Conservation (phyloP, 1,140 invertebrate genomes). For the Eubasilissa regina region DNA sequence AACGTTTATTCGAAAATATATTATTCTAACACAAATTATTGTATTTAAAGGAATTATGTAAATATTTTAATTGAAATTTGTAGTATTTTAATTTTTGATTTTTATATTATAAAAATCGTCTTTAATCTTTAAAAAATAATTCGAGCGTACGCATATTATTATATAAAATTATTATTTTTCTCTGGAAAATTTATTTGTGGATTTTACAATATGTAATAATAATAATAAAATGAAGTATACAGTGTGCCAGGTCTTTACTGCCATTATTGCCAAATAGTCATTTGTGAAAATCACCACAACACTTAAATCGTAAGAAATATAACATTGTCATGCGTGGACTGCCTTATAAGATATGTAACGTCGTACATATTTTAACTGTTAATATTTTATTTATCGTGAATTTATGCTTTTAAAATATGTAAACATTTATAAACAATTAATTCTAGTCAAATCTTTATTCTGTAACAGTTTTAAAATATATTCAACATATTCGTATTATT, state of each 20-base stretch:
- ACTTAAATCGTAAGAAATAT: neutral
- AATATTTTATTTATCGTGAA: neutral
- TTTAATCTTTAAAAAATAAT: too few species aligned
- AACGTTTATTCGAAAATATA: neutral
- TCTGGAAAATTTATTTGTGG: conserved; percentile 4
- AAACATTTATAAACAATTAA: neutral
- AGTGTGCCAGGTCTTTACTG: conserved; percentile 11
- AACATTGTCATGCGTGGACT: neutral
- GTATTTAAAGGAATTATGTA: conserved; percentile 18
- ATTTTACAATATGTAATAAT: neutral
- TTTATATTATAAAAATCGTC: too few species aligned
- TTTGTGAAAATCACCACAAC: too few species aligned
- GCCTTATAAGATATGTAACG: conserved; percentile 7
- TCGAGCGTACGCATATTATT: too few species aligned
- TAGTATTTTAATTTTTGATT: neutral
- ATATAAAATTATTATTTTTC: neutral
- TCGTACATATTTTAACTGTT: neutral
- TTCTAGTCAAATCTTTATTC: too few species aligned
- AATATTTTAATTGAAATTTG: conserved; percentile 9
- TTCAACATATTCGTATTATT: too few species aligned
- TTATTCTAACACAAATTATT: neutral
- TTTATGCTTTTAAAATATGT: neutral
- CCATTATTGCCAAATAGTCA: conserved; percentile 39
- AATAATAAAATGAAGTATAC: neutral
- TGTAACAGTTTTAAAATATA: too few species aligned